A percentile compares a stretch with the other conserved stretches of the same genome.
Evolutionary conservation across 2,797 vertebrate genomes (phyloP).

Genomic region (Spinus pinus): DNA sequence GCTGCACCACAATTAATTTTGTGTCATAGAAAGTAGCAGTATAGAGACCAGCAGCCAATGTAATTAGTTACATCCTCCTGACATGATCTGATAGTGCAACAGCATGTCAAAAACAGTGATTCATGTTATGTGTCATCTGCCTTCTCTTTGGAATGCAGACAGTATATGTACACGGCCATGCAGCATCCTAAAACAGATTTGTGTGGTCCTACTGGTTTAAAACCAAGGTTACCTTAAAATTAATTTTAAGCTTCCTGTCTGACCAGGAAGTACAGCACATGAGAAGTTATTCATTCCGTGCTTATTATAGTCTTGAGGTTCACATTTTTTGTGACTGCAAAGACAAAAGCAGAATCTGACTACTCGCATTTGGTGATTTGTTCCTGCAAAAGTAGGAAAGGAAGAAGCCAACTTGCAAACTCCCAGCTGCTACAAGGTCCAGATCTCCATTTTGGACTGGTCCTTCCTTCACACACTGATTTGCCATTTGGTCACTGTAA

Average conservation of each 20-base stretch:
- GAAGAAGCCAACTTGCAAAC: not conserved
- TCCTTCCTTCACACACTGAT: not conserved
- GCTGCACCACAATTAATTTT: conserved; percentile 21
- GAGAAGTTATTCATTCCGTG: not conserved
- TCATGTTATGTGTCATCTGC: not conserved
- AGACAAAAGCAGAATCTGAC: not conserved
- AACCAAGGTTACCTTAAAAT: not conserved
- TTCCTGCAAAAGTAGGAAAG: not conserved
- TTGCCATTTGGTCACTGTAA: not conserved
- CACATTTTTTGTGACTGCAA: not conserved
- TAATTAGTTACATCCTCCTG: conserved; percentile 21
- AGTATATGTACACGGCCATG: not conserved
- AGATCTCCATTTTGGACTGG: not conserved
- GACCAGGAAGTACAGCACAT: not conserved
- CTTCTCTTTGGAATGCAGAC: not conserved
- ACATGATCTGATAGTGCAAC: not conserved
- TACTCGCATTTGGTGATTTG: not conserved
- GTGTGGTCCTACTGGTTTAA: not conserved
- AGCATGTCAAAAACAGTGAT: not conserved
- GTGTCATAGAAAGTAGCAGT: not conserved
- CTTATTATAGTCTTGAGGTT: not conserved
- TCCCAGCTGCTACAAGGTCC: accelerated
- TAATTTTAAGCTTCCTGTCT: not conserved
- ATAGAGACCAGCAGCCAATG: not conserved
- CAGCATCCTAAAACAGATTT: not conserved